Percentiles rank a stretch among this genome's conserved stretches.
Evolutionary conservation across 2,113 vertebrate species (phyloP).

Genomic region (Forbesichthys agassizii): DNA sequence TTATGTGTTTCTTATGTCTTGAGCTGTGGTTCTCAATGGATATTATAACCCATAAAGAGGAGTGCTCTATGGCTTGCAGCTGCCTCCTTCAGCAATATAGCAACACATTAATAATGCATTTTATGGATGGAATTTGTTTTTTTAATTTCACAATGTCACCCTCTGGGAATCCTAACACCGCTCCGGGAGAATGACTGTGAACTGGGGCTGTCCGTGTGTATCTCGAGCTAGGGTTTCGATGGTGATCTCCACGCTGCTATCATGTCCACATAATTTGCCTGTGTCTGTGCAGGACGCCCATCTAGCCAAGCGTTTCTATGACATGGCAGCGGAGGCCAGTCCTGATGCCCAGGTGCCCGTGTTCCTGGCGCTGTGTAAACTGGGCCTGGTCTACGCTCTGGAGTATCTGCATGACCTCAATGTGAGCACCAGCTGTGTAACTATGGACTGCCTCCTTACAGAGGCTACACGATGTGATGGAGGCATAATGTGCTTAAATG

Average conservation of each 20-base stretch:
- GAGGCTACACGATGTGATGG: too few relatives aligned
- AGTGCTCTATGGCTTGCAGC: too few relatives aligned
- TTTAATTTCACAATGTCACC: too few relatives aligned
- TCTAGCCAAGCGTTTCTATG: constrained; percentile 96
- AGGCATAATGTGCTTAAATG: too few relatives aligned
- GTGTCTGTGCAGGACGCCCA: constrained; percentile 86
- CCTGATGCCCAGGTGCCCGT: constrained; percentile 97
- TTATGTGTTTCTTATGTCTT: too few relatives aligned
- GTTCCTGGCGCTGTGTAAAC: constrained; percentile 93
- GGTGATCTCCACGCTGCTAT: neutral
- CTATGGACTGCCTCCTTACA: neutral
- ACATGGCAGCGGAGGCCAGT: constrained; percentile 98
- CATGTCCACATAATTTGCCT: neutral
- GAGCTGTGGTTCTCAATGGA: too few relatives aligned
- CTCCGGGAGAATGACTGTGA: too few relatives aligned
- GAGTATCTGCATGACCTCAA: constrained; percentile 91
- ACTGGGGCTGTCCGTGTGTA: fast-evolving
- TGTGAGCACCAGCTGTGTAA: constrained; percentile 77
- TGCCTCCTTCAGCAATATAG: too few relatives aligned
- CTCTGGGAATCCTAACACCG: too few relatives aligned
- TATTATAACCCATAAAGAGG: too few relatives aligned
- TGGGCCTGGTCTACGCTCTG: constrained; percentile 88
- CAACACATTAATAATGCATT: too few relatives aligned
- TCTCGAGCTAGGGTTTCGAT: neutral
- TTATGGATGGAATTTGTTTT: too few relatives aligned